Evolutionary conservation across 2,888 invertebrate species (phyloP), one percentile per base, ranked within the genome.

Genomic region (Dione vanillae): DNA sequence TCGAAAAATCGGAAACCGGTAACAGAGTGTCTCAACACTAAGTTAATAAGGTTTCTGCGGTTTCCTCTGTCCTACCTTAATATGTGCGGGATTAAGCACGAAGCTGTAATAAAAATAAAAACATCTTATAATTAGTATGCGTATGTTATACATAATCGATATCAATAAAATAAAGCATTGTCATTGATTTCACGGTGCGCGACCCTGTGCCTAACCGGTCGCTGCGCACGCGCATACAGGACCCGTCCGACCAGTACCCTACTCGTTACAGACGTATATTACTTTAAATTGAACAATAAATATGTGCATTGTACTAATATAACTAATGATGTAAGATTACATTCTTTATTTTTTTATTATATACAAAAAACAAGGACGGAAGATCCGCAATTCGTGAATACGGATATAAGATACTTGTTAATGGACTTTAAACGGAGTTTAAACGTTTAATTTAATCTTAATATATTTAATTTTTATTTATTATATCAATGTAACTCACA

Each of bases 151-250:
- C n/a, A 20, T 9, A 35, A 19, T 49, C 16, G 37, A 51, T 37
- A 40, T 40, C 49, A 40, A 49, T 49, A 51, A 49, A 37, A 16
- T 40, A 19, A 51, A 64, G 41, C 41, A 62, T 52, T 43, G 67
- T 54, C 52, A 54, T 52, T 62, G 62, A 68, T 68, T 62, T 68
- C 52, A 45, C 52, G 68, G 45, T 45, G 35, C 52, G 52, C 62
- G 68, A 35, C 68, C 68, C 68, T 68, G 61, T 12, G 68, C 45
- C n/a, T 52, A 62, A 68, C 68, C 62, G 68, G 68, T 62, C 62
- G 62, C 52, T 45, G 68, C 62, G 62, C 68, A 54, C 62, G 62
- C 47, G 56, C 61, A 20, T 27, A 35, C 20, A 5, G 52, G 20
- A 54, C 68, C 37, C 68, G 62, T 62, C 68, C 19, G 19, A 62